Base-by-base conservation (phyloP, 2,888 invertebrate species). In the Orthosia gracilis region DNA sequence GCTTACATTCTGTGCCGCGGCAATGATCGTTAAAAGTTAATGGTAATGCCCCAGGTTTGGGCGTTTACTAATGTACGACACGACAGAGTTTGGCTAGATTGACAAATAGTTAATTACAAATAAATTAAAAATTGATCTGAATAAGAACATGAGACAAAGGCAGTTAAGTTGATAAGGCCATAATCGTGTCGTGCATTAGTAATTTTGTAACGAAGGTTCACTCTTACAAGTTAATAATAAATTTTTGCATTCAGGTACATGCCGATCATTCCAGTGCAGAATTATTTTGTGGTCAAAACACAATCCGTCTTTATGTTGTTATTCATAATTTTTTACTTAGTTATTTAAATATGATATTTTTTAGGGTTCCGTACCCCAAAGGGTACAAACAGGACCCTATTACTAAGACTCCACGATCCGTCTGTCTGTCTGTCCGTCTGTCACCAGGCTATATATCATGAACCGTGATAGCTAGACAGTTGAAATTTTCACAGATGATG, bases 191-290 rank as follows among this genome's bases (percentile, higher is more conserved):
- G 57, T 77, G 2, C 23, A 52, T 11, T 17, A 58, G 31, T 23
- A 2, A 52, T 31, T 21, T 49, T 4, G 13, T 71, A 13, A 59
- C 3, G 2, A 7, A 80, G 63, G 63, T 63, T 73, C 80, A 80
- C 73, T 58, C 1, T 4, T 73, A 80, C 76, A 31, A 17, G 17
- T 40, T 31, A 13, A 76, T 31, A 62, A 45, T 23, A 50, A 26
- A 71, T 31, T 31, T 3, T 79, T 72, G n/a, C 50, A 59, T 12
- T 78, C 23, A 3, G 63, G 40, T 54, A 26, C 76, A 76, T 78
- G 78, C 78, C 52, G 52, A 69, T 55, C 76, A 78, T 81, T 81
- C 17, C 54, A 54, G 57, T 80, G 57, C 61, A 2, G 62, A 80
- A 50, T n/a, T 26, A 12, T 45, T 52, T 40, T 31, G 15, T 47